phyloP scores from a whole-genome alignment of 2,113 vertebrate genomes.

The Gymnarchus niloticus region DNA sequence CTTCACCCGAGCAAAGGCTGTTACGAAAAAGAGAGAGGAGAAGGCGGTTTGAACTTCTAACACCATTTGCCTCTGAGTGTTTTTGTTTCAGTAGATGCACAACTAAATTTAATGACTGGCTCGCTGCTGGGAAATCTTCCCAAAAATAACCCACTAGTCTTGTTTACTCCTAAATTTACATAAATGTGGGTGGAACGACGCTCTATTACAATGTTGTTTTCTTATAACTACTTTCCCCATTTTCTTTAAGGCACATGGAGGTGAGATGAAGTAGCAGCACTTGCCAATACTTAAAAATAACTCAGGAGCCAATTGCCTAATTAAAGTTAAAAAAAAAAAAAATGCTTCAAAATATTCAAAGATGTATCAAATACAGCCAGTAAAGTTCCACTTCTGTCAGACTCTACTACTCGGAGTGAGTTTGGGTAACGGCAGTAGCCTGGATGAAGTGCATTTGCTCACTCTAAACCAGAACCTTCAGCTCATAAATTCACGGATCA shows the following conservation, averaged over 20 bases:
- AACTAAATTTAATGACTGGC: neutral
- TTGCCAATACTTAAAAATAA: neutral
- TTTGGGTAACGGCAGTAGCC: no score
- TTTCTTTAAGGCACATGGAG: neutral
- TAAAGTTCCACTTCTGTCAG: neutral
- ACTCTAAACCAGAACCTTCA: neutral
- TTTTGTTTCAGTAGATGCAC: neutral
- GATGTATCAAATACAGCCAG: neutral
- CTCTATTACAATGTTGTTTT: neutral
- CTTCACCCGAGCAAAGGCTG: neutral
- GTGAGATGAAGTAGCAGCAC: neutral
- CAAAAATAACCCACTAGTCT: neutral
- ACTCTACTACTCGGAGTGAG: no score
- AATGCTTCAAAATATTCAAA: no score
- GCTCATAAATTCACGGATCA: no score
- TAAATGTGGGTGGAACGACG: neutral
- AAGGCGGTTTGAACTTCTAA: neutral
- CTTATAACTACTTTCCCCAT: neutral
- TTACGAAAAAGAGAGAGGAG: neutral
- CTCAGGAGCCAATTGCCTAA: neutral
- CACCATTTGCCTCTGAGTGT: neutral
- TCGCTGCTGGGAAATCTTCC: neutral
- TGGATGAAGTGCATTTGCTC: neutral
- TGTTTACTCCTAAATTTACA: neutral
- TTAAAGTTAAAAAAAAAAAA: no score